Evolutionary conservation across 2,888 invertebrate genomes (phyloP), one percentile per base, ranked within the genome.

Genomic region (Cinara cedri): DNA sequence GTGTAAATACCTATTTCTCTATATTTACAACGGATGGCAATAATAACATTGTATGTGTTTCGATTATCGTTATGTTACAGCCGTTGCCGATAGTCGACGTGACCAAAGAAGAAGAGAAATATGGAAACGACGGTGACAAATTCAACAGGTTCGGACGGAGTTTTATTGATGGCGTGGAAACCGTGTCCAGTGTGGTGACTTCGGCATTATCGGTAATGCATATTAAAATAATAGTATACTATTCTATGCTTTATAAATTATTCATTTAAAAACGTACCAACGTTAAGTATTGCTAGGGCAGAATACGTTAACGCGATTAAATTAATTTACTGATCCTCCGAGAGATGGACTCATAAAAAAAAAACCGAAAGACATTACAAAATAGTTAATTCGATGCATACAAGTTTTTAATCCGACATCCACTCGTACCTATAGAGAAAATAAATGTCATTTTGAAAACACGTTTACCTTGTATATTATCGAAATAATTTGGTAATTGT

Each of bases 91-190:
- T 94, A 81, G 89, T 94, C 34, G 94, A 94, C 83, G 89, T 89
- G n/a, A 91, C 92, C 83, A 87, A 86, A 62, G 93, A 93, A 85
- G 88, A 91, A 72, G 93, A 94, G 72, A 94, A 93, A 84, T 94
- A 92, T 84, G 93, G 93, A 24, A 94, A 94, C 84, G 88, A 87
- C 72, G 93, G 91, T 0, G 92, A 91, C 83, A 90, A 89, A 84
- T 91, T 91, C 83, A 89, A 89, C 81, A 87, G 87, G 19, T 86
- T 91, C 42, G 91, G 92, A 0, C 88, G 88, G 78, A 88, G 89
- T 0, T 83, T 93, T 42, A 90, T 94, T 3, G 89, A 88, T 44
- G 90, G 92, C 9, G 90, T 90, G 81, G 91, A 91, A 83, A 89
- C 89, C 6, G 85, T 93, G 57, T 90, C 91, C 46, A 91, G 90